phyloP scores from a whole-genome alignment of 1,140 invertebrate genomes.

The Conus ventricosus region DNA sequence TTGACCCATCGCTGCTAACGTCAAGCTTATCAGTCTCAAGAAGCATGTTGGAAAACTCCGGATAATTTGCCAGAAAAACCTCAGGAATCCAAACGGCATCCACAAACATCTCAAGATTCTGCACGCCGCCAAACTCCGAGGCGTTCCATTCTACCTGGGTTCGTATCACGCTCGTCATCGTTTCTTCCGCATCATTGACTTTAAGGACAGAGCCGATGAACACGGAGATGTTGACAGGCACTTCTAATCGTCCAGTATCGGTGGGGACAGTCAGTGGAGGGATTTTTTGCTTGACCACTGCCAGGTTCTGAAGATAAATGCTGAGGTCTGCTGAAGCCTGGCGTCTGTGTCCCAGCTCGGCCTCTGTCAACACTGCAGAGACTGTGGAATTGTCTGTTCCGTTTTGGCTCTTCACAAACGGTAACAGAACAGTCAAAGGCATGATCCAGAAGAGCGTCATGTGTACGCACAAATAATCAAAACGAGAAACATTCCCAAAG shows the following conservation, averaged over 20 bases:
- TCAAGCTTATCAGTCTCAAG: neutral
- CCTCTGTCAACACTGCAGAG: neutral
- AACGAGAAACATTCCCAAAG: no score
- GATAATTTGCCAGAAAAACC: constrained; percentile 76
- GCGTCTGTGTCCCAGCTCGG: neutral
- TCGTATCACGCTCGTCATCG: constrained; percentile 37
- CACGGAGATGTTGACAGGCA: neutral
- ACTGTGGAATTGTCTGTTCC: neutral
- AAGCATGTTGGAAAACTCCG: constrained; percentile 30
- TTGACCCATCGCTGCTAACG: constrained; percentile 1
- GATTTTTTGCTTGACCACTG: neutral
- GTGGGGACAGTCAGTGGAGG: neutral
- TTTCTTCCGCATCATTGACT: constrained; percentile 34
- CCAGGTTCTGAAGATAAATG: neutral
- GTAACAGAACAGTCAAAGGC: no score
- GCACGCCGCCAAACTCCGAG: constrained; percentile 71
- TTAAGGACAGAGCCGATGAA: neutral
- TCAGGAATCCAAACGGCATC: constrained; percentile 77
- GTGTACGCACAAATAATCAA: no score
- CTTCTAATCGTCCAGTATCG: neutral
- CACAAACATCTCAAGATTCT: constrained; percentile 75
- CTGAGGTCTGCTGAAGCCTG: neutral
- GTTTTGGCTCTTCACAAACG: no score
- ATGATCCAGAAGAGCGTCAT: no score
- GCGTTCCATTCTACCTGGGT: constrained; percentile 72